Evolutionary conservation across 37 sponge, comb jelly and placozoan genomes (phyloP).

Genomic region (Agelas oroides): DNA sequence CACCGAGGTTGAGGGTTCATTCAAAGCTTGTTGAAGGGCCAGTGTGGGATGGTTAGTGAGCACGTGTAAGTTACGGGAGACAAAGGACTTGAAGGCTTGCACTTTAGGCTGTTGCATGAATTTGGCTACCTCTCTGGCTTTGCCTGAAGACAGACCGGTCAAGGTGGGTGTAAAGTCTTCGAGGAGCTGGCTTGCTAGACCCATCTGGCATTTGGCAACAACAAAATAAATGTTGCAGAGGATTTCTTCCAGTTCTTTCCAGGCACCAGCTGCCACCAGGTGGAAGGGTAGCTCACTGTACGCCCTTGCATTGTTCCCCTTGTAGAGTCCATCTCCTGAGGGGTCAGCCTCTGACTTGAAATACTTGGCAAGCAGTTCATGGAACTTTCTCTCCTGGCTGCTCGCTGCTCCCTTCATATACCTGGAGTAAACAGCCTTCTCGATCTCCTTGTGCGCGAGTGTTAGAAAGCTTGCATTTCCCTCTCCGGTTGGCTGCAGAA

Average conservation of each 20-base stretch:
- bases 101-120: slow-evolving; percentile 66
- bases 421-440: slow-evolving; percentile 70
- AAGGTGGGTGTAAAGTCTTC: slow-evolving; percentile 83
- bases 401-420: slow-evolving; percentile 80
- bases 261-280: slow-evolving; percentile 66
- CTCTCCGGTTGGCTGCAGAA: slow-evolving; percentile 77
- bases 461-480: slow-evolving; percentile 56
- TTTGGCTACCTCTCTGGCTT: slow-evolving; percentile 57
- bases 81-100: slow-evolving; percentile 73
- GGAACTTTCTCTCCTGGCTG: slow-evolving; percentile 61
- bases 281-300: slow-evolving; percentile 90
- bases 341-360: slow-evolving; percentile 83
- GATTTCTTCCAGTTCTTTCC: slow-evolving; percentile 71
- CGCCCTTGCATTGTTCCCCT: slow-evolving; percentile 77
- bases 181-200: slow-evolving; percentile 75
- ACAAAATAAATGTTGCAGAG: slow-evolving; percentile 81
- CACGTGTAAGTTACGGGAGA: slow-evolving; percentile 89
- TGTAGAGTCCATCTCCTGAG: slow-evolving; percentile 61
- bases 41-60: slow-evolving; percentile 69
- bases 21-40: slow-evolving; percentile 90
- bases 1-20: slow-evolving; percentile 69
- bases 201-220: slow-evolving; percentile 79
- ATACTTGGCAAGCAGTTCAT: slow-evolving; percentile 67
- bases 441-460: slow-evolving; percentile 78
- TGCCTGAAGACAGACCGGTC: slow-evolving; percentile 33